Evolutionary conservation across 2,888 invertebrate genomes (phyloP), one percentile per base, ranked within the genome.

Genomic region (Ctena decussata): DNA sequence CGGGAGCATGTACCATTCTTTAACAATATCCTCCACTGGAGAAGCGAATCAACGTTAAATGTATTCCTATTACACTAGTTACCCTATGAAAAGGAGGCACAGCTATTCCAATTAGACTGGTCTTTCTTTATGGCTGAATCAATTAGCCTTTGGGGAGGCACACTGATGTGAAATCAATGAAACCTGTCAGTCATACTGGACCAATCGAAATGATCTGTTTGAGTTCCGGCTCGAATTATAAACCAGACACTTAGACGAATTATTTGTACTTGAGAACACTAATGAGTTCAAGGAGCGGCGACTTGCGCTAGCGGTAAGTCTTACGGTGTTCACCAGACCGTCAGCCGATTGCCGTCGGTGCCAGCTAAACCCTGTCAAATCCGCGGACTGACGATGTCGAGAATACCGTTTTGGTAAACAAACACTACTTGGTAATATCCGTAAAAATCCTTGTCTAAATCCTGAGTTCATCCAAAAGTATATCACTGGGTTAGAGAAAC

Each of bases 381-480:
- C 65, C 6, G 24, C 65, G 11, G 65, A 65, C 18, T 65, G 65
- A 12, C 65, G 6, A 21, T 27, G 65, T 65, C 27, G 12, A 30
- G 32, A 35, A 35, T 35, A 35, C 35, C 65, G 65, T 18, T 30
- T 27, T 3, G 65, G 8, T 12, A 35, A 35, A 65, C 65, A 65
- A 3, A 11, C 8, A 5, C 6, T 30, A 11, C 18, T 35, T 12
- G 12, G 65, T 65, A 79, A 41, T 21, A 82, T 76, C 35, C 46
- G 69, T 39, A 72, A 21, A 27, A 80, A 75, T 15, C 93, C 93
- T 21, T 90, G 85, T 8, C 91, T 85, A 53, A 93, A 94, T 69
- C 98, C 98, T 89, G 98, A 98, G 96, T 98, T 98, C 98, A 98
- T 98, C 98, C 98, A 98, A 96, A 98, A 98, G 84, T 98, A 99